Percentiles rank a stretch among this genome's conserved stretches.
phyloP scores from a whole-genome alignment of 2,797 vertebrate species.

The Lophotriccus pileatus region DNA sequence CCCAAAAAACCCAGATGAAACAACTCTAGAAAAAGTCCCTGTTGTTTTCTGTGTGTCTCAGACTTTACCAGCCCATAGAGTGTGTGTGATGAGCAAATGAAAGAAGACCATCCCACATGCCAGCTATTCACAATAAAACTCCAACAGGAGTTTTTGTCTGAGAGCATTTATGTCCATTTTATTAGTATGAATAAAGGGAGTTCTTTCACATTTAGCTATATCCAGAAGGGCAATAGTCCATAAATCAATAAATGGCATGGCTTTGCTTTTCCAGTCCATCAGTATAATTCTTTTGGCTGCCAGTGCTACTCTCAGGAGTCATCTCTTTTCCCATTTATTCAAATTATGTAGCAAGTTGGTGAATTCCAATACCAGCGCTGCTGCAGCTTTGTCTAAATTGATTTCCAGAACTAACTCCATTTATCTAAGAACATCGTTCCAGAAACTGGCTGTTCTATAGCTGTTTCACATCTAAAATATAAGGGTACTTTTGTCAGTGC shows the following conservation, averaged over 20 bases:
- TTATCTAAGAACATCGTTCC: conserved; percentile 64
- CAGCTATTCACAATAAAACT: conserved; percentile 29
- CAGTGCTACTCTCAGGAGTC: conserved; percentile 64
- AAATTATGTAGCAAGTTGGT: conserved; percentile 69
- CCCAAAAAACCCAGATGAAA: not conserved
- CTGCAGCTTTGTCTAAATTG: conserved; percentile 72
- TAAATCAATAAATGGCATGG: conserved; percentile 72
- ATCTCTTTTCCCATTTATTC: conserved; percentile 71
- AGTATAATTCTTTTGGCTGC: conserved; percentile 73
- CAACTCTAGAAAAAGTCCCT: not conserved
- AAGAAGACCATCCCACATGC: not conserved
- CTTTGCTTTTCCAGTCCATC: conserved; percentile 73
- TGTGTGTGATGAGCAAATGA: not conserved
- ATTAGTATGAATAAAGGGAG: conserved; percentile 72
- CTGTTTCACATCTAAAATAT: conserved; percentile 14
- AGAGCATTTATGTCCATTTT: conserved; percentile 68
- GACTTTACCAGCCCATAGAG: not conserved
- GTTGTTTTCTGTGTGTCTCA: not conserved
- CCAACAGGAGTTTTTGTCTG: conserved; percentile 52
- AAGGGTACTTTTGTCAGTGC: not conserved
- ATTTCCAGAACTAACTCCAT: conserved; percentile 70
- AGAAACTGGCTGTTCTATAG: conserved; percentile 44
- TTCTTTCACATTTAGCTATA: conserved; percentile 70
- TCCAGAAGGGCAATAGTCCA: conserved; percentile 73
- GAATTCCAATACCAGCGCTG: conserved; percentile 63